Evolutionary conservation across 2,888 invertebrate species (phyloP).

Genomic region (Bursaphelenchus okinawaensis): DNA sequence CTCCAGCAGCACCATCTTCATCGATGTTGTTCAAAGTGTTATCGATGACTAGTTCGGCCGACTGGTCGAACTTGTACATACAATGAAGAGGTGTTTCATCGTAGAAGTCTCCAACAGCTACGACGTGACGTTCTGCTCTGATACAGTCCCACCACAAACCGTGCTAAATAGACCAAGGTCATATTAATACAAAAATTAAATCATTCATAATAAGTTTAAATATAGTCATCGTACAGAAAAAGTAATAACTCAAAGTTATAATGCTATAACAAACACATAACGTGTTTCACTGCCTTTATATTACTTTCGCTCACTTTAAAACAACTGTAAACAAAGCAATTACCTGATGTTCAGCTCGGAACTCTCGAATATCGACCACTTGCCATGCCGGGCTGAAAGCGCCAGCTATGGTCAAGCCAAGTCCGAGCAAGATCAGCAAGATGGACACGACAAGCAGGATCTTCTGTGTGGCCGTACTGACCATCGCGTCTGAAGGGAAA

Average conservation of each 20-base stretch:
- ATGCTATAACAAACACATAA: too few species aligned
- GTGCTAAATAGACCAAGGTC: constrained; percentile 31
- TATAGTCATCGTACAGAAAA: too few species aligned
- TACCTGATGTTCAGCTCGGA: constrained; percentile 53
- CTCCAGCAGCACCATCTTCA: constrained; percentile 56
- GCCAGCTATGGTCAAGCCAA: constrained; percentile 48
- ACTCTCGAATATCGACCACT: constrained; percentile 54
- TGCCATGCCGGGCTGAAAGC: constrained; percentile 55
- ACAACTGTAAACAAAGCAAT: not conserved
- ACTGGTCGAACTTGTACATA: constrained; percentile 55
- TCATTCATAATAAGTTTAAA: too few species aligned
- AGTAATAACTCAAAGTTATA: too few species aligned
- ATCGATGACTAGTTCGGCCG: constrained; percentile 54
- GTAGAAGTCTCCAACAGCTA: constrained; percentile 56
- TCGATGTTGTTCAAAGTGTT: constrained; percentile 54
- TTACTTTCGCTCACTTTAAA: too few species aligned
- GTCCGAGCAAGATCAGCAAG: constrained; percentile 45
- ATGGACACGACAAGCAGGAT: constrained; percentile 49
- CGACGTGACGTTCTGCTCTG: constrained; percentile 52
- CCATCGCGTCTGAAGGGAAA: constrained; percentile 23
- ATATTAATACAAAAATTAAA: not conserved
- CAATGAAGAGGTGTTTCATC: constrained; percentile 56
- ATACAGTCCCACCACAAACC: constrained; percentile 57
- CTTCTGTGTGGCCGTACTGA: constrained; percentile 41
- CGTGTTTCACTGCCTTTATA: too few species aligned